These are phyloP conservation scores for Buceros bicornis DNA, from an alignment of 2,797 vertebrate species.

Conservation along the genomic window DNA sequence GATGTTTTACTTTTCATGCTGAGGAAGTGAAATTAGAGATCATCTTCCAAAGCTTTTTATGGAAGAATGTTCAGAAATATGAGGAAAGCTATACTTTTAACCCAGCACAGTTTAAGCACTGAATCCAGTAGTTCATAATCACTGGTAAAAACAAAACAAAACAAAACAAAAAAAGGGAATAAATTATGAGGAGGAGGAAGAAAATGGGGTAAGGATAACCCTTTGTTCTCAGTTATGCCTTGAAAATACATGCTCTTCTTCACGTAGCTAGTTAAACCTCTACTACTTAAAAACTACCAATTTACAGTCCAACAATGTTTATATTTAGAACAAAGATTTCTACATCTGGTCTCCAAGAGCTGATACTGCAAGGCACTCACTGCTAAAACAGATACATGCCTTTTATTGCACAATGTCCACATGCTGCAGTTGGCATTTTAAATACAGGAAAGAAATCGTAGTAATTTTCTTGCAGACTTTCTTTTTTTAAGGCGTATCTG, in stretches of 20 bases:
- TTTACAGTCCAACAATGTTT: background rate
- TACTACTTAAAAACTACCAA: background rate
- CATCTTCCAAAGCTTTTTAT: constrained; percentile 43
- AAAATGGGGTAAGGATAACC: background rate
- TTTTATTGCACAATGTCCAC: background rate
- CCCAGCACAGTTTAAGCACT: background rate
- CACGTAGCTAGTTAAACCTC: background rate
- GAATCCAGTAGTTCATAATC: background rate
- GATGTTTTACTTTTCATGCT: constrained; percentile 66
- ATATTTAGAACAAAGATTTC: background rate
- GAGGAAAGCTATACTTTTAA: background rate
- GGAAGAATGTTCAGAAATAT: constrained; percentile 47
- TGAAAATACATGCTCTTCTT: background rate
- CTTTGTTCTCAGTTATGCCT: background rate
- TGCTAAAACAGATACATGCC: background rate
- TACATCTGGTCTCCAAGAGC: background rate
- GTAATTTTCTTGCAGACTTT: background rate
- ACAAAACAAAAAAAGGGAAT: too few species aligned
- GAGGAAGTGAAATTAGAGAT: constrained; percentile 70
- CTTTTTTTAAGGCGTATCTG: background rate
- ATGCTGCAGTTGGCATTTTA: background rate
- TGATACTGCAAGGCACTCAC: background rate
- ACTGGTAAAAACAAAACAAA: background rate
- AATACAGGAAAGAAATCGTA: background rate
- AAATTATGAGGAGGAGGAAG: background rate